A percentile compares a stretch with the other conserved stretches of the same genome.
These are phyloP conservation scores for Alaudala cheleensis DNA, from an alignment of 2,113 vertebrate genomes.

Conservation along the genomic window DNA sequence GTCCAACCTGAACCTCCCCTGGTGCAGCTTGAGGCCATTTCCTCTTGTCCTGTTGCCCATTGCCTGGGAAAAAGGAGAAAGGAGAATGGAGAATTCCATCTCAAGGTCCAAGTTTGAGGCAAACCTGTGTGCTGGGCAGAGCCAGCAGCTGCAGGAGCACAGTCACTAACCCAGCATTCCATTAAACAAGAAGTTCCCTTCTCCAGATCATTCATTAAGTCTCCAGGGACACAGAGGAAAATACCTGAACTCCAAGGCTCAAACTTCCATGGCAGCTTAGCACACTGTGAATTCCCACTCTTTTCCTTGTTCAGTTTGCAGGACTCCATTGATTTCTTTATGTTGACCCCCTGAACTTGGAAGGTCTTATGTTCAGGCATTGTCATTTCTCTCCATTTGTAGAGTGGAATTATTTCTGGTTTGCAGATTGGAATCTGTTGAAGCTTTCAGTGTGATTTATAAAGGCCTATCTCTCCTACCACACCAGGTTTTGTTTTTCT, in stretches of 20 bases:
- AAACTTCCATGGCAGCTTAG: background rate
- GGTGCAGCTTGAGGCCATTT: background rate
- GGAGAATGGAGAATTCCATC: background rate
- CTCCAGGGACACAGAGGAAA: background rate
- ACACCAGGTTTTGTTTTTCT: slow-evolving; percentile 53
- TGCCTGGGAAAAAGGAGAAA: background rate
- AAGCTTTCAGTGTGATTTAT: slow-evolving; percentile 22
- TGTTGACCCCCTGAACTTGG: background rate
- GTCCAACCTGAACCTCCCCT: background rate
- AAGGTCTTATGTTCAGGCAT: background rate
- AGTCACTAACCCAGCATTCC: background rate
- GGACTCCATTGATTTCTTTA: background rate
- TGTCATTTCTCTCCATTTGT: slow-evolving; percentile 29
- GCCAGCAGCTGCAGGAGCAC: background rate
- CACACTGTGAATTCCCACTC: background rate
- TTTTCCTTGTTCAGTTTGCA: background rate
- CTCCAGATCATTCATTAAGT: background rate
- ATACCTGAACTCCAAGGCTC: background rate
- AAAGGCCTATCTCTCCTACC: slow-evolving; percentile 2
- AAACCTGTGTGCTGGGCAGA: background rate
- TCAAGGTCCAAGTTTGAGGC: background rate
- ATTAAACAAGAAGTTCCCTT: background rate
- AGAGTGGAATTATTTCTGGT: slow-evolving; percentile 24
- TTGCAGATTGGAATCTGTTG: slow-evolving; percentile 33
- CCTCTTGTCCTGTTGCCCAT: background rate